Evolutionary conservation across 2,797 vertebrate species (phyloP).

Genomic region (Rhynchotus rufescens): DNA sequence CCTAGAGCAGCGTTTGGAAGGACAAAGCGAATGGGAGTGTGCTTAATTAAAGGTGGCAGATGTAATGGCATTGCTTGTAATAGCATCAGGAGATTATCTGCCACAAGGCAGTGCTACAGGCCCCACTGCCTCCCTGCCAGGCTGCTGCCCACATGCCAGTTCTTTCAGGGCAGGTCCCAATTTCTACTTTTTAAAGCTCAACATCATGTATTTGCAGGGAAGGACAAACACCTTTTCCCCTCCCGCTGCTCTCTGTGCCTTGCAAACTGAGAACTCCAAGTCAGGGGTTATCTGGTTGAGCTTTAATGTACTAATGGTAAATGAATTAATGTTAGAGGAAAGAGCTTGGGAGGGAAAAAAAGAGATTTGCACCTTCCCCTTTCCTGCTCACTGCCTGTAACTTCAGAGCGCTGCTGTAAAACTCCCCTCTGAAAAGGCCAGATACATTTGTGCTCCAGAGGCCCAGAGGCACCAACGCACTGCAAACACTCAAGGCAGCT

Average conservation of each 20-base stretch:
- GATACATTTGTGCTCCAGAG: neutral
- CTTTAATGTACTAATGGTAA: neutral
- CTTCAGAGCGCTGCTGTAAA: neutral
- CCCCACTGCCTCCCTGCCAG: neutral
- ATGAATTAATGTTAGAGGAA: neutral
- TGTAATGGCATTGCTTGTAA: conserved; percentile 50
- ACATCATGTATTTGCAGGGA: neutral
- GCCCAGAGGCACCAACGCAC: neutral
- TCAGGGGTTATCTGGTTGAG: neutral
- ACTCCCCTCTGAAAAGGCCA: neutral
- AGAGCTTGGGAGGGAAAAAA: neutral
- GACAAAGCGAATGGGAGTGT: conserved; percentile 28
- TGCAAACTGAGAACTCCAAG: neutral
- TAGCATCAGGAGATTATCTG: conserved; percentile 57
- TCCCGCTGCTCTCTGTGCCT: neutral
- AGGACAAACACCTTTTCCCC: neutral
- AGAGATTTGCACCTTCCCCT: neutral
- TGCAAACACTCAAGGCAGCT: neutral
- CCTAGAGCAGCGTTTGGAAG: conserved; percentile 27
- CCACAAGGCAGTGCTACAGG: neutral
- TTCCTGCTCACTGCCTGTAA: neutral
- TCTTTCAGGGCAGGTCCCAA: neutral
- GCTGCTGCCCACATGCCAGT: neutral
- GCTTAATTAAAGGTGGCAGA: conserved; percentile 69
- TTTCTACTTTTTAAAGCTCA: conserved; percentile 5